A percentile compares a stretch with the other conserved stretches of the same genome.
These are phyloP conservation scores for Nomada fabriciana DNA, from an alignment of 2,888 invertebrate species.

Conservation along the genomic window DNA sequence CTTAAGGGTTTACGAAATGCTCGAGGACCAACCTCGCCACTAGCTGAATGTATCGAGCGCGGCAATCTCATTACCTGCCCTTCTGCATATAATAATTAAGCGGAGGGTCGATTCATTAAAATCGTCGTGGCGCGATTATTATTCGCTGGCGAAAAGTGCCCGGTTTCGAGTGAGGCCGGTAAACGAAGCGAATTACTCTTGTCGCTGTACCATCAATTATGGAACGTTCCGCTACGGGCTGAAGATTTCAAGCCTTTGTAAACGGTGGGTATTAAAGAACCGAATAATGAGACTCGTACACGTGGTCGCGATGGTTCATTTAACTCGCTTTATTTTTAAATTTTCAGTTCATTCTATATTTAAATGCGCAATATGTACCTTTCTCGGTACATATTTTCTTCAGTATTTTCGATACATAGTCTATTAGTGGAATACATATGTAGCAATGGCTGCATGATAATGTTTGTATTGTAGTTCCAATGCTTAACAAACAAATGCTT, in stretches of 20 bases:
- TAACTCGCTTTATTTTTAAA: slow-evolving; percentile 9
- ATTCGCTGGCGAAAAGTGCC: slow-evolving; percentile 46
- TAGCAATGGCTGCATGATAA: too few relatives aligned
- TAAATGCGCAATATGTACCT: background rate
- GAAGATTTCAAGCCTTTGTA: slow-evolving; percentile 51
- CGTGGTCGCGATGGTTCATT: slow-evolving; percentile 34
- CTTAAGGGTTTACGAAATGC: slow-evolving; percentile 23
- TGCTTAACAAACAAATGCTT: too few relatives aligned
- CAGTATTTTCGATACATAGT: too few relatives aligned
- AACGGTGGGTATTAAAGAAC: slow-evolving; percentile 22
- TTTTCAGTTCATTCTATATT: slow-evolving; percentile 5
- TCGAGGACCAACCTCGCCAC: slow-evolving; percentile 33
- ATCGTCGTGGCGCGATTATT: slow-evolving; percentile 65
- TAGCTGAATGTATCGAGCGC: slow-evolving; percentile 41
- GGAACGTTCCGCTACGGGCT: slow-evolving; percentile 26
- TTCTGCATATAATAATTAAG: slow-evolving; percentile 59
- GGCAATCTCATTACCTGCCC: slow-evolving; percentile 61
- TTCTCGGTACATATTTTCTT: background rate
- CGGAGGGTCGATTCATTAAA: slow-evolving; percentile 71
- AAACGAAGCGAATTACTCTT: slow-evolving; percentile 53
- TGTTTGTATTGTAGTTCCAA: too few relatives aligned
- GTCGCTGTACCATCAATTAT: slow-evolving; percentile 51
- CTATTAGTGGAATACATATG: too few relatives aligned
- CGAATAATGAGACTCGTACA: slow-evolving; percentile 42
- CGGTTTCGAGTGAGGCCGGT: slow-evolving; percentile 6